Evolutionary conservation across 1,140 invertebrate species (phyloP).

Genomic region (Teleogryllus occipitalis): DNA sequence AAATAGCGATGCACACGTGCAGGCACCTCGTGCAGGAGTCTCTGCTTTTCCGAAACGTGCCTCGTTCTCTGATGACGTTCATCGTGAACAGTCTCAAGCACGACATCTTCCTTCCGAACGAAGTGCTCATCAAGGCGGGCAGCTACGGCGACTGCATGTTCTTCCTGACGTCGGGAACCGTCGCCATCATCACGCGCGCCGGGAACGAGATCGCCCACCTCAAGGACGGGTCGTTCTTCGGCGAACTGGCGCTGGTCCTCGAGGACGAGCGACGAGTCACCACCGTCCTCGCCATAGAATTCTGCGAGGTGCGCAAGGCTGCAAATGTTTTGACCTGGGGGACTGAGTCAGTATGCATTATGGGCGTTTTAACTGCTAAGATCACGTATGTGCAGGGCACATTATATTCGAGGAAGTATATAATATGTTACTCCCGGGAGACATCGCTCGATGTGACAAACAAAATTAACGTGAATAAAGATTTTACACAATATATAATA

Average conservation of each 20-base stretch:
- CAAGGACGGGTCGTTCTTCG: neutral
- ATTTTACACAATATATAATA: neutral
- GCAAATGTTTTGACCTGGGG: neutral
- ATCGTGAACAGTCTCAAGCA: constrained; percentile 29
- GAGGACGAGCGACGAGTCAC: neutral
- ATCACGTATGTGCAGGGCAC: neutral
- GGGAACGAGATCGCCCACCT: constrained; percentile 38
- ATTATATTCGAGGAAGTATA: neutral
- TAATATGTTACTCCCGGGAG: neutral
- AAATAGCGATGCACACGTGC: neutral
- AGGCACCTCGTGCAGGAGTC: neutral
- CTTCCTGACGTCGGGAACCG: constrained; percentile 46
- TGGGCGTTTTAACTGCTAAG: neutral
- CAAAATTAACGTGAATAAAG: neutral
- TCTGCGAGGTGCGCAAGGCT: neutral
- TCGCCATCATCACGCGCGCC: constrained; percentile 46
- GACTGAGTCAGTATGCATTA: no score
- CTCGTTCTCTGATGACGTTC: neutral
- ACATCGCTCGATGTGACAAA: neutral
- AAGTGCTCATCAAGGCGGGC: constrained; percentile 46
- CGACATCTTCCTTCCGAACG: constrained; percentile 44
- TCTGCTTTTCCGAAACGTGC: neutral
- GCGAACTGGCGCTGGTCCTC: neutral
- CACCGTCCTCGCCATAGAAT: neutral
- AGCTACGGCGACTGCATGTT: constrained; percentile 49